Conservation (phyloP, 2,797 vertebrate genomes). For the Pelochelys cantorii region DNA sequence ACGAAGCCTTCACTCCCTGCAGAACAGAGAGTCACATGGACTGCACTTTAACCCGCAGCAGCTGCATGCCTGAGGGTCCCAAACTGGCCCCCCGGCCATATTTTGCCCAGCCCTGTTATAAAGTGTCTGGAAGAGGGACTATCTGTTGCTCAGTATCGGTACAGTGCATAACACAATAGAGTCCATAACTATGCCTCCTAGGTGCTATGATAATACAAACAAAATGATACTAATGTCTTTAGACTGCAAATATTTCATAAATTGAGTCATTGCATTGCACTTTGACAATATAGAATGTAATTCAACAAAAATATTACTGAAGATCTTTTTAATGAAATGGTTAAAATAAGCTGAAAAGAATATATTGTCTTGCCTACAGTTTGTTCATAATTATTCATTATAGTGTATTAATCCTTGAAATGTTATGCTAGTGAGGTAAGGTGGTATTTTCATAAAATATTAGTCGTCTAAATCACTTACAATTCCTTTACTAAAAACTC, state of each 20-base stretch:
- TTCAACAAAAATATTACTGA: conserved; percentile 30
- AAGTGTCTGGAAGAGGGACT: not conserved
- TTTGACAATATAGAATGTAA: conserved; percentile 23
- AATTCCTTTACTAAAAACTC: not conserved
- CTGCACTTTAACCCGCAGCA: too few species aligned
- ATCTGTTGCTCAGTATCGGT: not conserved
- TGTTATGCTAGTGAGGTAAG: accelerated
- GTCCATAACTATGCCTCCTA: not conserved
- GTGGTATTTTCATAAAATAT: not conserved
- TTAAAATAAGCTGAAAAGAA: conserved; percentile 14
- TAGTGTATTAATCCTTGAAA: conserved; percentile 10
- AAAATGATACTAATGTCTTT: conserved; percentile 27
- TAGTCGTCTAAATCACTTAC: conserved; percentile 12
- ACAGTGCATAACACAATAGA: not conserved
- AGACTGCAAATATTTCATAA: conserved; percentile 48
- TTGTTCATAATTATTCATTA: conserved; percentile 30
- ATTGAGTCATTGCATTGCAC: conserved; percentile 17
- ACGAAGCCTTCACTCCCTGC: too few species aligned
- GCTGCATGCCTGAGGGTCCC: too few species aligned
- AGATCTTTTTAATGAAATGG: conserved; percentile 40
- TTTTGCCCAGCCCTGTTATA: not conserved
- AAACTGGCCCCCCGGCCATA: too few species aligned
- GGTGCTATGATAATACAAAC: not conserved
- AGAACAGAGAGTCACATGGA: too few species aligned
- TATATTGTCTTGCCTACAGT: not conserved